Conservation (phyloP, 2,113 vertebrate genomes). For the Hepsetus odoe region DNA sequence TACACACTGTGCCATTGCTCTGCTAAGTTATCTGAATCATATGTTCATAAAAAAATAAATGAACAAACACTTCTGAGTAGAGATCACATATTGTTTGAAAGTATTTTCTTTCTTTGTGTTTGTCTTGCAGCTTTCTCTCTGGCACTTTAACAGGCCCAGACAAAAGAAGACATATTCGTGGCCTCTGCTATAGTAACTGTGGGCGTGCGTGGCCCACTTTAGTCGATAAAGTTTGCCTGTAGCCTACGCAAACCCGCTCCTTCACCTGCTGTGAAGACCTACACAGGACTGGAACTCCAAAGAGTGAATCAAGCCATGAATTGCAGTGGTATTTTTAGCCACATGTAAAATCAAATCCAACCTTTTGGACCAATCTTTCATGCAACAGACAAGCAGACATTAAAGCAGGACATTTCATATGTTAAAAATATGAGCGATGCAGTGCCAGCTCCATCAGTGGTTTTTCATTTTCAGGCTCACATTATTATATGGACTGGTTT, state of each 20-base stretch:
- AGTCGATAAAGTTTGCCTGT: neutral
- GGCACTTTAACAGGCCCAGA: neutral
- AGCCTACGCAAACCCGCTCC: conserved; percentile 3
- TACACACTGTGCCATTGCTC: too few species aligned
- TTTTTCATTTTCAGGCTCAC: neutral
- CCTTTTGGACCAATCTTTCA: neutral
- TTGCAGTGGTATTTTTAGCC: conserved; percentile 3
- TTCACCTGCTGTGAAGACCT: neutral
- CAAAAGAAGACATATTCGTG: neutral
- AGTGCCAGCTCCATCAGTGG: neutral
- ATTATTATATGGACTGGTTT: neutral
- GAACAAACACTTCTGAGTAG: too few species aligned
- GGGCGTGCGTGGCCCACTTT: conserved; percentile 4
- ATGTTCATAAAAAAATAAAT: too few species aligned
- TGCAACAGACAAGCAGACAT: neutral
- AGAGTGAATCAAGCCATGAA: neutral
- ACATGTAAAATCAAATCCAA: neutral
- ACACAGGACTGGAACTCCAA: neutral
- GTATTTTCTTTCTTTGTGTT: neutral
- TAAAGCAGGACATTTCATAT: neutral
- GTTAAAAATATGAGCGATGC: neutral
- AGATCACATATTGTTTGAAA: too few species aligned
- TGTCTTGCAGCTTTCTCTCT: neutral
- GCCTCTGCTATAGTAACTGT: neutral
- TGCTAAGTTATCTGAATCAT: too few species aligned